Evolutionary conservation across 1,140 invertebrate species (phyloP).

Genomic region (Periplaneta americana): DNA sequence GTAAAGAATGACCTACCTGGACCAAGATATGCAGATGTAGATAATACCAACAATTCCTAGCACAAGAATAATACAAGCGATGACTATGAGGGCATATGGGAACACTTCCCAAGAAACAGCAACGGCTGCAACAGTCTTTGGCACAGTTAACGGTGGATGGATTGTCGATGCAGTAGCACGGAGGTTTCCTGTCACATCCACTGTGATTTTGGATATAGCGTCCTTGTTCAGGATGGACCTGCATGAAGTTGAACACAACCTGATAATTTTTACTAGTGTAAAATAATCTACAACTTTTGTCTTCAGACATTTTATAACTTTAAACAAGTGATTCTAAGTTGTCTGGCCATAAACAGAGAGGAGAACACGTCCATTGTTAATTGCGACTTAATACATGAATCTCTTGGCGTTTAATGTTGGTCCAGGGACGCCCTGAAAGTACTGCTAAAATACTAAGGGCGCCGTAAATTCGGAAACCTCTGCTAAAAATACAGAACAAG

Average conservation of each 20-base stretch:
- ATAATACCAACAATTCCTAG: conserved; percentile 80
- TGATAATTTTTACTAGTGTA: no score
- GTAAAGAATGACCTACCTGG: conserved; percentile 54
- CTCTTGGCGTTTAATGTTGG: no score
- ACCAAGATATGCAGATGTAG: conserved; percentile 89
- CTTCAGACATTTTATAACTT: no score
- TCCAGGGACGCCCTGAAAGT: no score
- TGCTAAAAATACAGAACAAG: no score
- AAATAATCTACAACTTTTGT: no score
- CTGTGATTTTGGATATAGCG: conserved; percentile 56
- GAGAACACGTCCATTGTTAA: no score
- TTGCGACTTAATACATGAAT: no score
- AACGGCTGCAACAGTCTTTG: conserved; percentile 49
- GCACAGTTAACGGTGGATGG: conserved; percentile 51
- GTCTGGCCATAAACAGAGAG: no score
- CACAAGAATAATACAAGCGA: conserved; percentile 81
- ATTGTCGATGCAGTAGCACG: conserved; percentile 61
- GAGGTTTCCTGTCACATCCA: conserved; percentile 55
- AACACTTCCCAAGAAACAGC: conserved; percentile 67
- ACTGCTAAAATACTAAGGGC: no score
- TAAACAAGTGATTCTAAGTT: no score
- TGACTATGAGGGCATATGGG: conserved; percentile 78
- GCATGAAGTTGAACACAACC: conserved; percentile 23
- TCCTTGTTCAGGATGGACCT: conserved; percentile 48
- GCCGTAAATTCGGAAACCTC: no score